Evolutionary conservation across 2,888 invertebrate species (phyloP).

Genomic region (Ichneumon xanthorius): DNA sequence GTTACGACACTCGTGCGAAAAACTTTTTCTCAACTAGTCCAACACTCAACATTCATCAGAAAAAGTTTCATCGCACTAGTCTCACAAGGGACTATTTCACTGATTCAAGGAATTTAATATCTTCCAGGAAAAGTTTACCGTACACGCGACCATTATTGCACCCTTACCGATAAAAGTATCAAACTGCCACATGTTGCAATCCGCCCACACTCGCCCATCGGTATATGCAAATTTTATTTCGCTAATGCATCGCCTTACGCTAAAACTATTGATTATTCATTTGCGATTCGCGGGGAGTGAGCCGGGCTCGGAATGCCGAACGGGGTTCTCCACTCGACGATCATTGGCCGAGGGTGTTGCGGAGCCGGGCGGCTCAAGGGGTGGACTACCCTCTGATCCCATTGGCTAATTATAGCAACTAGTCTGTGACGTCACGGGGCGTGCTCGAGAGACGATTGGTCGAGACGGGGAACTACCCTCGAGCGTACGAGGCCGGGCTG

Average conservation of each 20-base stretch:
- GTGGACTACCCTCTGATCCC: constrained; percentile 68
- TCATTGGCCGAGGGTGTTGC: constrained; percentile 74
- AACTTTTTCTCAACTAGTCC: too few relatives aligned
- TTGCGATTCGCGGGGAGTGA: constrained; percentile 9
- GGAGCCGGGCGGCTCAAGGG: constrained; percentile 42
- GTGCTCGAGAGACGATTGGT: constrained; percentile 79
- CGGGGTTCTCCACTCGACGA: constrained; percentile 54
- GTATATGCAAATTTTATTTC: too few relatives aligned
- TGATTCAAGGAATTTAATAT: too few relatives aligned
- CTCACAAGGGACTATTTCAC: too few relatives aligned
- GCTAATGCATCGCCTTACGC: not conserved
- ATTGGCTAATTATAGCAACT: constrained; percentile 81
- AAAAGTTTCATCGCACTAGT: too few relatives aligned
- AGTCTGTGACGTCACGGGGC: constrained; percentile 78
- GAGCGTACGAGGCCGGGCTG: constrained; percentile 57
- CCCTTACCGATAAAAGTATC: not conserved
- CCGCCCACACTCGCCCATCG: not conserved
- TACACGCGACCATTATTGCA: not conserved
- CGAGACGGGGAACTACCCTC: constrained; percentile 67
- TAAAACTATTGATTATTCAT: constrained; percentile 61
- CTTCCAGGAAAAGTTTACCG: not conserved
- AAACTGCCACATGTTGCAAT: not conserved
- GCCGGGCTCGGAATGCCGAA: not conserved
- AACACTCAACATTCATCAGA: too few relatives aligned
- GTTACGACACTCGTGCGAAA: too few relatives aligned